Base-by-base conservation (phyloP, 2,888 invertebrate genomes). In the Allophyes oxyacanthae region DNA sequence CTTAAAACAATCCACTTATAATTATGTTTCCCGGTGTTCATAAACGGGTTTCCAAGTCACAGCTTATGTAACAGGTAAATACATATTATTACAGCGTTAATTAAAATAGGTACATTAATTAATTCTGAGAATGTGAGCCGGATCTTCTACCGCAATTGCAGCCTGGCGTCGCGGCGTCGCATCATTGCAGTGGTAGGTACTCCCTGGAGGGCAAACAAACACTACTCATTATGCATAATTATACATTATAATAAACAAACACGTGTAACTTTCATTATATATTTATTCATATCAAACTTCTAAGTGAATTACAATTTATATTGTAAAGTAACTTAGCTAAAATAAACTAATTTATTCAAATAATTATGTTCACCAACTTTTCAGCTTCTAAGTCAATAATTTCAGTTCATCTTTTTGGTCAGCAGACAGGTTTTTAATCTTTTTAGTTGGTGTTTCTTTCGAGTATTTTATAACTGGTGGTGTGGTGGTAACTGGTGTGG, bases 41-140 rank as follows among this genome's bases (percentile, higher is more conserved):
- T 20, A 4, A 20, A 3, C 20, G 2, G 38, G 1, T 9, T 20
- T 28, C 15, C 20, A 32, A 15, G 11, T 32, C 7, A 4, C 10
- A 13, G 6, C 44, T 8, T 4, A 28, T 28, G 28, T 28, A 4
- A 28, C 28, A 28, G 10, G 8, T 45, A 7, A 42, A 7, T 55
- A 34, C 40, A 40, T 26, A 42, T 34, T 15, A 15, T 42, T n/a
- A n/a, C n/a, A 10, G 32, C n/a, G 14, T 38, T 33, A 9, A 38
- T 52, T 55, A 40, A 42, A 63, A 40, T 50, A 44, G 33, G n/a
- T 25, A 46, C 34, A 48, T 56, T 48, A 30, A 63, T 64, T 38
- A 64, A 46, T 37, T 30, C 10, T 36, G 40, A 25, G 13, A 36
- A 14, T 38, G 2, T n/a, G 14, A 6, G 10, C 14, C 33, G 15